Evolutionary conservation across 2,888 invertebrate genomes (phyloP).

Genomic region (Cheilosia grossa): DNA sequence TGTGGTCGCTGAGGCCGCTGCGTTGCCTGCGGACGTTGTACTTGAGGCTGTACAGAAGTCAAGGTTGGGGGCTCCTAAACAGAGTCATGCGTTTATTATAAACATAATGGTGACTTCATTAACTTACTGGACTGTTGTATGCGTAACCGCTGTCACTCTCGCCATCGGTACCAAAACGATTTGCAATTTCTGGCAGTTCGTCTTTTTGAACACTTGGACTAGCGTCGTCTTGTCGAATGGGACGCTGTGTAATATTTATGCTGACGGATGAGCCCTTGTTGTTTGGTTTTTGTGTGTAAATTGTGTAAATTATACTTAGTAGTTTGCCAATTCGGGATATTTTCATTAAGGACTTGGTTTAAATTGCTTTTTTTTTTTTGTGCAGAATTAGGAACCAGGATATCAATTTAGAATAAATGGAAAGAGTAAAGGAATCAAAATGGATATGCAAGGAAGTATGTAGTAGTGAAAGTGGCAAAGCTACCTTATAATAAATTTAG

Average conservation of each 20-base stretch:
- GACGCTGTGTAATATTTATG: slow-evolving; percentile 74
- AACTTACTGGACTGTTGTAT: slow-evolving; percentile 56
- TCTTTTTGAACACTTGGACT: slow-evolving; percentile 8
- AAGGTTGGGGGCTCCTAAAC: slow-evolving; percentile 41
- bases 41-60: slow-evolving; percentile 16
- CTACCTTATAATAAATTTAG: slow-evolving; percentile 14
- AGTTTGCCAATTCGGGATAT: slow-evolving; percentile 62
- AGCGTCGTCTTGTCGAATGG: slow-evolving; percentile 55
- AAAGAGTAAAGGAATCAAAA: slow-evolving; percentile 15
- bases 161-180: slow-evolving; percentile 53
- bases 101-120: background rate
- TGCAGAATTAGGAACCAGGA: slow-evolving; percentile 10
- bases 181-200: slow-evolving; percentile 39
- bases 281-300: slow-evolving; percentile 29
- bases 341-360: slow-evolving; percentile 16
- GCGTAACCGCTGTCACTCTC: slow-evolving; percentile 40
- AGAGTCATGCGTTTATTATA: background rate
- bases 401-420: slow-evolving; percentile 18
- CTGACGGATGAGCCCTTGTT: slow-evolving; percentile 72
- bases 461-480: slow-evolving; percentile 38
- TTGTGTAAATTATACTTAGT: slow-evolving; percentile 49
- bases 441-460: slow-evolving; percentile 27
- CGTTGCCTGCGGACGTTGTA: slow-evolving; percentile 16
- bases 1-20: slow-evolving; percentile 17
- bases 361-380: background rate